Conservation (phyloP, 2,888 invertebrate species). For the Andrena dorsata region DNA sequence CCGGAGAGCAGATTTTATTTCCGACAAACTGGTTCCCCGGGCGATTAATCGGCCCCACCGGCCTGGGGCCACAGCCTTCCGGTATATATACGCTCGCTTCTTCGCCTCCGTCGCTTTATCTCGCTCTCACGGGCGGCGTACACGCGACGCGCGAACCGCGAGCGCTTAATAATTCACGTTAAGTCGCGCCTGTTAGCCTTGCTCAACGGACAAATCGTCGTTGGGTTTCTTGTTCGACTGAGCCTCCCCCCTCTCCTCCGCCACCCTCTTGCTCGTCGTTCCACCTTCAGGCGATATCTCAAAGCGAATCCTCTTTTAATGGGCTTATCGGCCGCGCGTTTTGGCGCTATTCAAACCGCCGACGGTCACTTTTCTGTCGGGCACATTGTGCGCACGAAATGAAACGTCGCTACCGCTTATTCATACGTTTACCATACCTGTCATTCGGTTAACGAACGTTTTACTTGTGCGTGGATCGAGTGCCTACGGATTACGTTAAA, state of each 20-base stretch:
- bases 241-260: not conserved
- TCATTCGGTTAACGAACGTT: no score
- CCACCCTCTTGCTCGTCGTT: not conserved
- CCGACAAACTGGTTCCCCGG: constrained; percentile 80
- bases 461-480: no score
- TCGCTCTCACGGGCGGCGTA: constrained; percentile 37
- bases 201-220: constrained; percentile 31
- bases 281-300: constrained; percentile 26
- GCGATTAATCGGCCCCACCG: constrained; percentile 79
- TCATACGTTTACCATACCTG: no score
- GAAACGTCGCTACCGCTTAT: no score
- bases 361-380: constrained; percentile 1
- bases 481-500: no score
- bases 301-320: constrained; percentile 1
- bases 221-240: constrained; percentile 26
- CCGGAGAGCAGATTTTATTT: constrained; percentile 77
- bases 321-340: constrained; percentile 2
- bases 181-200: constrained; percentile 38
- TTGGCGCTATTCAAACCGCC: not conserved
- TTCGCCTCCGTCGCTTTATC: constrained; percentile 52
- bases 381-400: no score
- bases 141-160: constrained; percentile 61
- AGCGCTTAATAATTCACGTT: constrained; percentile 59
- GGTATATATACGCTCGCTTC: constrained; percentile 39
- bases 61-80: constrained; percentile 45